Conservation (phyloP, 2,888 invertebrate species). For the Lydus trimaculatus region DNA sequence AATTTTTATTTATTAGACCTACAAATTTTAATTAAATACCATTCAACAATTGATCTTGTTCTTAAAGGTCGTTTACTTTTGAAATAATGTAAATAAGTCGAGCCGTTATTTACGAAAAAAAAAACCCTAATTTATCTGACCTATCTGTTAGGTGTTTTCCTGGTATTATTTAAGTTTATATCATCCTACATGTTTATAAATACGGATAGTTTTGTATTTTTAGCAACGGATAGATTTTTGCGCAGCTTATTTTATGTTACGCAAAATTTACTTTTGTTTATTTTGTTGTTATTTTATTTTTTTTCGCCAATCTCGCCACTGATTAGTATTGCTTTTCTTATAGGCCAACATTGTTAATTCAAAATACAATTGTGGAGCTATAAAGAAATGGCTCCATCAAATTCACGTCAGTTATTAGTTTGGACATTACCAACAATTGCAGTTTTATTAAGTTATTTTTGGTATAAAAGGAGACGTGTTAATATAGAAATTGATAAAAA, state of each 20-base stretch:
- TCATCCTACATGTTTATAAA: neutral
- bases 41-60: constrained; percentile 12
- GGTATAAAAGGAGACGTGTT: constrained; percentile 84
- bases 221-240: neutral
- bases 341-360: constrained; percentile 62
- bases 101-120: neutral
- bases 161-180: neutral
- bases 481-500: constrained; percentile 66
- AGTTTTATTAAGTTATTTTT: constrained; percentile 79
- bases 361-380: constrained; percentile 74
- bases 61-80: constrained; percentile 13
- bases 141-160: neutral
- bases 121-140: neutral
- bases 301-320: constrained; percentile 4
- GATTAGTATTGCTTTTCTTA: constrained; percentile 36
- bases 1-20: no score
- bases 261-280: neutral
- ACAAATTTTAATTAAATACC: neutral
- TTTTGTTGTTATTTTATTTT: constrained; percentile 10
- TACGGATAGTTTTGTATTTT: neutral
- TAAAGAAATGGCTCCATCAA: constrained; percentile 73
- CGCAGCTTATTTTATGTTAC: neutral
- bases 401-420: constrained; percentile 76
- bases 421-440: constrained; percentile 83
- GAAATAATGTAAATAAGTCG: neutral